Evolutionary conservation across 2,888 invertebrate species (phyloP), one percentile per base, ranked within the genome.

Genomic region (Phalera bucephala): DNA sequence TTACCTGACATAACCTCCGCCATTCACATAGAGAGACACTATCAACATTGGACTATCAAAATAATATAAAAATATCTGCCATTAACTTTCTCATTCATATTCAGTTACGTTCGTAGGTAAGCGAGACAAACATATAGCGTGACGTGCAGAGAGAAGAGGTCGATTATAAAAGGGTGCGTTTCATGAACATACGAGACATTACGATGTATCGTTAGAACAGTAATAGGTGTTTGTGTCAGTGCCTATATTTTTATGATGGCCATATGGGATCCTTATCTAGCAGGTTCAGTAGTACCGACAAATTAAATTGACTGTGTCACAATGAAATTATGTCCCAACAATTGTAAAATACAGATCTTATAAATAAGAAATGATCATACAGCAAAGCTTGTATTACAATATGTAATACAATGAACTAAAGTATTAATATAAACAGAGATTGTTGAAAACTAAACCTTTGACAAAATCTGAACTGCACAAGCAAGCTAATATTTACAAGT

Each of bases 191-290:
- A 55, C 43, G 33, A 51, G 41, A 49, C 42, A 52, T 60, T 51
- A 60, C 52, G 53, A 46, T 39, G 50, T 45, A 50, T 53, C 59
- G 50, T 58, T 58, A 55, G 55, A 48, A 47, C 45, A 7, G 52
- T 58, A 47, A 55, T 55, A 55, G 45, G 52, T 50, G 47, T 55
- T 45, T 52, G 50, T 58, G 58, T 58, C 52, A 58, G 49, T 52
- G 43, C 28, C 55, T 40, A 42, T 40, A 39, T 47, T 53, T 48
- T 46, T 41, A 44, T 36, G 44, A 33, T 41, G 41, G 44, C 25
- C 27, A n/a, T n/a, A n/a, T n/a, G n/a, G n/a, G n/a, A n/a, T n/a
- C n/a, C n/a, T n/a, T n/a, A n/a, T n/a, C n/a, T n/a, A n/a, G n/a
- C n/a, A n/a, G n/a, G n/a, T n/a, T n/a, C n/a, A n/a, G n/a, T n/a